Conservation (phyloP, 2,797 vertebrate genomes). For the Sylvilagus floridanus region DNA sequence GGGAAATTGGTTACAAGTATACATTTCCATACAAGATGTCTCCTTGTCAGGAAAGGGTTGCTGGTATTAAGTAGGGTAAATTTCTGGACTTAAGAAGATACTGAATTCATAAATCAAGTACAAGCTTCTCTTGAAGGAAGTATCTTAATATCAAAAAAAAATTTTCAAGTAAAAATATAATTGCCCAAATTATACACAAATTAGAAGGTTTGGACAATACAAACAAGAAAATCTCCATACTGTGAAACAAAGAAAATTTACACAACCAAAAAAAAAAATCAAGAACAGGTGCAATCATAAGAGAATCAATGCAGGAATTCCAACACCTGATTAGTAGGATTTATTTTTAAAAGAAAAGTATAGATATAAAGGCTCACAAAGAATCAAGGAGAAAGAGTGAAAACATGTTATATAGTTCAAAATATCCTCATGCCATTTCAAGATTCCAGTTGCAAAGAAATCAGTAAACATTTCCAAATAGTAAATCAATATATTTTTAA, state of each 20-base stretch:
- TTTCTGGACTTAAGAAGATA: not conserved
- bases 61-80: not conserved
- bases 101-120: not conserved
- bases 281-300: not conserved
- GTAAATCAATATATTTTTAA: too few species aligned
- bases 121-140: not conserved
- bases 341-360: not conserved
- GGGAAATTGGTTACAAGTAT: not conserved
- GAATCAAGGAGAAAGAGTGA: too few species aligned
- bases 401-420: too few species aligned
- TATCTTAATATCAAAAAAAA: constrained; percentile 1
- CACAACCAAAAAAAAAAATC: not conserved
- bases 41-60: not conserved
- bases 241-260: not conserved
- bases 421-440: too few species aligned
- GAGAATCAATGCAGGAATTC: not conserved
- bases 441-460: too few species aligned
- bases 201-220: not conserved
- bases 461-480: too few species aligned
- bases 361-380: not conserved
- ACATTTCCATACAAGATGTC: not conserved
- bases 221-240: not conserved
- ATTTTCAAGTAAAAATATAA: not conserved
- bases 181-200: not conserved
- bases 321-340: not conserved